Evolutionary conservation across 2,797 vertebrate species (phyloP), one percentile per base, ranked within the genome.

Genomic region (Gymnodraco acuticeps): DNA sequence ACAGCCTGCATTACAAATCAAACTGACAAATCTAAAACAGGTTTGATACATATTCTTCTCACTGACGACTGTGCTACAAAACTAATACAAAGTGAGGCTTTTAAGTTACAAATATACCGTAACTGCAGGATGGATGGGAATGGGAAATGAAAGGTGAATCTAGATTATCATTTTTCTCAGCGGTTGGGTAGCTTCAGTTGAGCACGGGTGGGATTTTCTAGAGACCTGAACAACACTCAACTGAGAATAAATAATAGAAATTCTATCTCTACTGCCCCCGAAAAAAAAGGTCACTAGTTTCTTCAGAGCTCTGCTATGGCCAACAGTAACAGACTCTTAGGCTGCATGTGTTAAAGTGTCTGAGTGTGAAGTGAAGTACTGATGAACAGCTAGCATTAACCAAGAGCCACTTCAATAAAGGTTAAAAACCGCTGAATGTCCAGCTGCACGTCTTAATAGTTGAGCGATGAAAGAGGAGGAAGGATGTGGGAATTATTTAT

Each of bases 181-280:
- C 17, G 27, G 63, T 27, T 62, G 52, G 59, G 33, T 70, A 59
- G 48, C 53, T 77, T 80, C 41, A 31, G 41, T 33, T 67, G 42
- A 66, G 48, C 58, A 52, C 43, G 20, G 43, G 70, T 23, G 14
- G 55, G 69, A 73, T 42, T n/a, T 58, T 73, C 75, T 73, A 83
- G 31, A 81, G 78, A 86, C 48, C 23, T 56, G 62, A 51, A 60
- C 23, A 68, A 74, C 52, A 23, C 14, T 61, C 4, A 5, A 20
- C 14, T 45, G 16, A 64, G 48, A 76, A 76, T 76, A 62, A 59
- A 55, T 69, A 3, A 54, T 3, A 68, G 16, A 64, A 81, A 48
- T 23, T 63, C 17, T 23, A n/a, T 12, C 62, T 59, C 19, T 6
- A 60, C 17, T 64, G n/a, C 27, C 27, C 27, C 27, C 0, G 4